Percentiles rank a stretch among this genome's conserved stretches.
phyloP scores from a whole-genome alignment of 2,113 vertebrate species.

The Rhodinocichla rosea region DNA sequence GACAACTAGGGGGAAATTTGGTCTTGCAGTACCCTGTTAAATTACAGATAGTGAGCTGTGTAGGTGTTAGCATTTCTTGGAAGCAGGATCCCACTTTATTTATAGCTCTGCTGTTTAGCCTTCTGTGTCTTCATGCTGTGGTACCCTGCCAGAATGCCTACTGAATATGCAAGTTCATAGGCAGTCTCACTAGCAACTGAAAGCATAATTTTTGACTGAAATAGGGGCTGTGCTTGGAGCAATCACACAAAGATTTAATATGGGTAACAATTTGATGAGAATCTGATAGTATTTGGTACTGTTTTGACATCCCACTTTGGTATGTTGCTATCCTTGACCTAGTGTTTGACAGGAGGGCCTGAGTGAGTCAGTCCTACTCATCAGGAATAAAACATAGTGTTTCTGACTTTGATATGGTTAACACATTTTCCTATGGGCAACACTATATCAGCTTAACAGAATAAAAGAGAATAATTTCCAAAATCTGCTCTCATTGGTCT shows the following conservation, averaged over 20 bases:
- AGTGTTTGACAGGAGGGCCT: not conserved
- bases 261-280: not conserved
- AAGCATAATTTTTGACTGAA: not conserved
- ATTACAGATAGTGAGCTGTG: not conserved
- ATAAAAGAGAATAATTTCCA: not conserved
- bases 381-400: accelerated
- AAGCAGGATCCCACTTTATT: not conserved
- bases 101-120: slow-evolving; percentile 8
- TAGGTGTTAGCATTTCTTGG: not conserved
- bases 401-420: not conserved
- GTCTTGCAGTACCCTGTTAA: not conserved
- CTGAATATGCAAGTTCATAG: not conserved
- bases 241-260: not conserved
- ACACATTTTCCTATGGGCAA: not conserved
- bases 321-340: not conserved
- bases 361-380: not conserved
- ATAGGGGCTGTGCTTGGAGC: not conserved
- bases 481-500: not conserved
- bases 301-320: not conserved
- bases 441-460: not conserved
- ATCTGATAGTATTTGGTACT: not conserved
- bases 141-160: not conserved
- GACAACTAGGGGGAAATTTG: not conserved
- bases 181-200: not conserved
- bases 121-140: not conserved